Conservation (phyloP, 2,797 vertebrate species). For the Scarus forsteni region DNA sequence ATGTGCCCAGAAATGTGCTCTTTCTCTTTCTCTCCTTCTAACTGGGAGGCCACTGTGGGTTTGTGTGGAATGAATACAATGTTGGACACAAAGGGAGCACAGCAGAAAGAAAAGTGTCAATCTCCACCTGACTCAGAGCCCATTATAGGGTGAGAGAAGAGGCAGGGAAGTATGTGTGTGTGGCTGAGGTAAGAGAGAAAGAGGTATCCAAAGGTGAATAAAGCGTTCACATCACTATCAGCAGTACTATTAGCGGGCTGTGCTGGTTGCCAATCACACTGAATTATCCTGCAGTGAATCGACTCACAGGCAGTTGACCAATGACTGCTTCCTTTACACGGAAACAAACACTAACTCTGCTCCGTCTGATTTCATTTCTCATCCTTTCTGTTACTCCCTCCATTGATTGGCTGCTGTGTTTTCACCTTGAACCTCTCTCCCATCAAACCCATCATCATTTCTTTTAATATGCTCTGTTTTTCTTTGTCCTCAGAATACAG, state of each 20-base stretch:
- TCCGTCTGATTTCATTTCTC: conserved; percentile 76
- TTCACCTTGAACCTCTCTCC: conserved; percentile 63
- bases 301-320: conserved; percentile 65
- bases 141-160: conserved; percentile 75
- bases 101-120: conserved; percentile 78
- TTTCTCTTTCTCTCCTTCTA: conserved; percentile 17
- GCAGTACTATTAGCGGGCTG: conserved; percentile 65
- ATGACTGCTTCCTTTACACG: conserved; percentile 59
- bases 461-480: conserved; percentile 39
- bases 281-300: conserved; percentile 74
- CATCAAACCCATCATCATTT: conserved; percentile 54
- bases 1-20: conserved; percentile 60
- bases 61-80: conserved; percentile 70
- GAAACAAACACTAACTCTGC: conserved; percentile 63
- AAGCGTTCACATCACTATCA: conserved; percentile 67
- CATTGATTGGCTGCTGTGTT: conserved; percentile 73
- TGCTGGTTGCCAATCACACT: conserved; percentile 65
- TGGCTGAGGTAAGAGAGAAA: conserved; percentile 32
- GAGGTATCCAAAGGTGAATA: conserved; percentile 62
- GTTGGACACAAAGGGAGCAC: conserved; percentile 72
- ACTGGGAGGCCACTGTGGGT: conserved; percentile 34
- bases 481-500: conserved; percentile 42
- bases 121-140: conserved; percentile 79
- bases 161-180: conserved; percentile 26
- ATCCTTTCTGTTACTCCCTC: conserved; percentile 66